Evolutionary conservation across 2,888 invertebrate genomes (phyloP), one percentile per base, ranked within the genome.

Genomic region (Tetranychus truncatus): DNA sequence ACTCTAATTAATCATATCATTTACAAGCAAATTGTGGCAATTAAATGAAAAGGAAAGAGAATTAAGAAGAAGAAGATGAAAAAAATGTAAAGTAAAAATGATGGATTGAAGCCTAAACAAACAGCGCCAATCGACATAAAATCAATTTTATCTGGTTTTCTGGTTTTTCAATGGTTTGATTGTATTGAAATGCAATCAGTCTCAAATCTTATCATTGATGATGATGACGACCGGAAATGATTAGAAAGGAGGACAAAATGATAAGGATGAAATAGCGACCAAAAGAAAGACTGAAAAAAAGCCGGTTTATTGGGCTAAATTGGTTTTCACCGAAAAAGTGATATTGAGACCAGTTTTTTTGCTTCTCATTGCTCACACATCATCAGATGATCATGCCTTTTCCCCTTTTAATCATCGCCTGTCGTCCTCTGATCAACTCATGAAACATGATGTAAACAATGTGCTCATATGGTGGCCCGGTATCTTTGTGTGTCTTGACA

Each of bases 301-400:
- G 55, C 55, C 55, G 55, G 55, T 55, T 55, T 55, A 55, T 7
- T 9, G 55, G 55, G 55, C 55, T 15, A 55, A 55, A 15, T 34
- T 34, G 9, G 55, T 15, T 55, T 55, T 55, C 55, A 55, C 15
- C 55, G 55, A 55, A 55, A 55, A 55, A 55, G 55, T 55, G 55
- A 55, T 55, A 55, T 55, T 55, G 55, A 55, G 55, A 55, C 55
- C 55, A 55, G 55, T 55, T 55, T 55, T 55, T 55, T 55, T 55
- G 3, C 55, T 55, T 55, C 55, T 55, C 55, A 15, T 55, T 55
- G 34, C 34, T 34, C 34, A 34, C 34, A 34, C 34, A 34, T 34
- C 34, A 34, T 34, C 34, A 34, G 3, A 3, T 34, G 34, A 34
- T 34, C 3, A 34, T 34, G 34, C 55, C 15, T 55, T 55, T 55